These are phyloP conservation scores for Amblyraja radiata DNA, from an alignment of 2,797 vertebrate species.

Conservation along the genomic window DNA sequence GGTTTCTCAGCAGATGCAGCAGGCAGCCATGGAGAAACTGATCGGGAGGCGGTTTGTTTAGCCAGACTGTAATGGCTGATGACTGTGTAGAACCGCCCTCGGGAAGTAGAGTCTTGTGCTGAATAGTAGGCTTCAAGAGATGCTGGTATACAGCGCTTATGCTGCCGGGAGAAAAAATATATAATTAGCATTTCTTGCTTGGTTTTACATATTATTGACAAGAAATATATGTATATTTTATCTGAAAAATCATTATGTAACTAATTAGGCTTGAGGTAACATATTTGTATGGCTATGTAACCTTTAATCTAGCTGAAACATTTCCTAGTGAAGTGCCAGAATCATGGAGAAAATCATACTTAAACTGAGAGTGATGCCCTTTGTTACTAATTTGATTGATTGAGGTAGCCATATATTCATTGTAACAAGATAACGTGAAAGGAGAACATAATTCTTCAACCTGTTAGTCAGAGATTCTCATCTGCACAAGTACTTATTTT, in stretches of 20 bases:
- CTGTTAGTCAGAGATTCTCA: neutral
- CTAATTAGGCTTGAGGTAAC: neutral
- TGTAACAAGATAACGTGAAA: neutral
- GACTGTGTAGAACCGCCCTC: constrained; percentile 93
- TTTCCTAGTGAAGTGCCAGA: neutral
- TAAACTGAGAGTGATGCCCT: neutral
- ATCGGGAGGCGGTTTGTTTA: constrained; percentile 93
- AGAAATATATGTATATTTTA: neutral
- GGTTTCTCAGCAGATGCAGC: constrained; percentile 70
- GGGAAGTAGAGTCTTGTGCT: constrained; percentile 85
- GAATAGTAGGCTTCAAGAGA: constrained; percentile 95
- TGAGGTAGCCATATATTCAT: neutral
- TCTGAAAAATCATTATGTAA: neutral
- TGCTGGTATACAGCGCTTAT: constrained; percentile 94
- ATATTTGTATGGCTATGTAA: neutral
- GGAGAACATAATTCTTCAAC: neutral
- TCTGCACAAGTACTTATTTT: neutral
- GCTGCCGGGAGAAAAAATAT: constrained; percentile 57
- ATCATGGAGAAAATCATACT: neutral
- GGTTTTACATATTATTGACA: neutral
- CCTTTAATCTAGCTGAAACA: neutral
- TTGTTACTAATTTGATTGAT: constrained; percentile 7
- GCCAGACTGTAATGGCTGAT: constrained; percentile 99
- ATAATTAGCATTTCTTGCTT: neutral
- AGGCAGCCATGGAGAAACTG: constrained; percentile 89